Percentiles rank a stretch among this genome's conserved stretches.
Conservation (phyloP, 2,797 vertebrate species). For the Myotis planiceps region DNA sequence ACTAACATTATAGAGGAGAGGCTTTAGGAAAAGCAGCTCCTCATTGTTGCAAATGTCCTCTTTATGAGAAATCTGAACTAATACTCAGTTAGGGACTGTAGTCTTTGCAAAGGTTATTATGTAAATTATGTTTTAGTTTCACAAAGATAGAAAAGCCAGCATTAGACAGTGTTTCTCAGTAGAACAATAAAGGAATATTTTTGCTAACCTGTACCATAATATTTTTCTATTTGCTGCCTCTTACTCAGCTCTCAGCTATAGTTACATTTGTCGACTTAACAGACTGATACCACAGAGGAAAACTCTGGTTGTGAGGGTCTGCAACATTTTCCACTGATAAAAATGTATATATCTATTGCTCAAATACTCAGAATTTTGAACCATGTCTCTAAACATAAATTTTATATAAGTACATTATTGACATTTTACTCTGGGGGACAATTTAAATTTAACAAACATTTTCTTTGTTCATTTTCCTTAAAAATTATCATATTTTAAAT, state of each 20-base stretch:
- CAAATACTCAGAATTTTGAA: background rate
- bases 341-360: background rate
- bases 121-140: background rate
- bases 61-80: slow-evolving; percentile 13
- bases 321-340: background rate
- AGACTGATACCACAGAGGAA: background rate
- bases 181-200: background rate
- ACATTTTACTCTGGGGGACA: background rate
- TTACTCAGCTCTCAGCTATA: background rate
- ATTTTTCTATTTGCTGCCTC: background rate
- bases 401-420: background rate
- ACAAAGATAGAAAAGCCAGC: background rate
- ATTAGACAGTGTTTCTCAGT: background rate
- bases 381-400: background rate
- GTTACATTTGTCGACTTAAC: background rate
- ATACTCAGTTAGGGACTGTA: background rate
- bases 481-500: background rate
- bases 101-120: background rate
- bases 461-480: background rate
- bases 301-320: background rate
- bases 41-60: background rate
- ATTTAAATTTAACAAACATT: background rate
- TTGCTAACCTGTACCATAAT: background rate
- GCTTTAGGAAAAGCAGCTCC: background rate
- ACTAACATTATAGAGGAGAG: background rate